Conservation (phyloP, 2,113 vertebrate species). For the Prolemur simus region DNA sequence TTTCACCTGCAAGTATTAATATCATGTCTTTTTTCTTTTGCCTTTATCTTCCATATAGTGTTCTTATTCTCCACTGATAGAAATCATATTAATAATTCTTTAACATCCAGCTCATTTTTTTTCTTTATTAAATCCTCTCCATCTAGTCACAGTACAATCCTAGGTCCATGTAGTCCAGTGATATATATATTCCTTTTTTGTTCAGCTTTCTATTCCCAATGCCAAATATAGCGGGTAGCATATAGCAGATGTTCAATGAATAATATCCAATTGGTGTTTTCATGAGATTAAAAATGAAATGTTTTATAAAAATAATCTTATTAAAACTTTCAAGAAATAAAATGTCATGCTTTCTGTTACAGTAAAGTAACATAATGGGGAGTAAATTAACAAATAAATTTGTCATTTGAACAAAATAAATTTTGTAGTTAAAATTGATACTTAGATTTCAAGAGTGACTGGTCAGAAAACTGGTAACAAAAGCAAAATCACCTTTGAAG, state of each 20-base stretch:
- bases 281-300: neutral
- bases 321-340: neutral
- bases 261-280: neutral
- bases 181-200: neutral
- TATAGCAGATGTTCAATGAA: neutral
- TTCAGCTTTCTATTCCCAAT: rapidly evolving
- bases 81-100: neutral
- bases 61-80: neutral
- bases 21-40: neutral
- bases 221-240: neutral
- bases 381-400: neutral
- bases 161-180: neutral
- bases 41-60: neutral
- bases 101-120: neutral
- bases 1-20: neutral
- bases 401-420: neutral
- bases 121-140: neutral
- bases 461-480: neutral
- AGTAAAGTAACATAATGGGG: neutral
- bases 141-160: neutral
- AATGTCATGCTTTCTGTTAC: neutral
- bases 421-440: neutral
- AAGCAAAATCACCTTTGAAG: neutral
- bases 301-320: neutral
- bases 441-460: neutral